These are phyloP conservation scores for Galaxias olidus DNA, from an alignment of 2,797 vertebrate species.

Conservation along the genomic window DNA sequence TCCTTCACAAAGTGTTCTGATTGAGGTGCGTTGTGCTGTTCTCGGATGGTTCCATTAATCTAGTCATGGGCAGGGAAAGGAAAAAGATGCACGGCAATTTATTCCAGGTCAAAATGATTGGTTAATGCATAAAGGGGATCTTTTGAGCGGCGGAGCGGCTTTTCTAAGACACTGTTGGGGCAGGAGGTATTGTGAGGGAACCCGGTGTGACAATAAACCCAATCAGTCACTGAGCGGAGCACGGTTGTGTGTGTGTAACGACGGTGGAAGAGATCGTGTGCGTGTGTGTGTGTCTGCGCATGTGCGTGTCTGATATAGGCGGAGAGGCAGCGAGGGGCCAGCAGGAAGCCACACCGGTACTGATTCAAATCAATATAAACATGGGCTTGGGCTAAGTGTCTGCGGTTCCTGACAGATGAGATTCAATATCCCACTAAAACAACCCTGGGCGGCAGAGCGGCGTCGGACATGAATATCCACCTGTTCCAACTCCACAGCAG, in stretches of 20 bases:
- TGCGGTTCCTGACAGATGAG: constrained; percentile 30
- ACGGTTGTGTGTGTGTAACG: constrained; percentile 4
- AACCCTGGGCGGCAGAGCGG: constrained; percentile 15
- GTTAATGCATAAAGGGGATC: too few species aligned
- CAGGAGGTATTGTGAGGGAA: constrained; percentile 21
- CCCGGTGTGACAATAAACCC: constrained; percentile 24
- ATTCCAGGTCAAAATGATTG: too few species aligned
- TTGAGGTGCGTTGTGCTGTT: too few species aligned
- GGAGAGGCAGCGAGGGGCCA: not conserved
- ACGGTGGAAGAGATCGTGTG: too few species aligned
- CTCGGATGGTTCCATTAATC: too few species aligned
- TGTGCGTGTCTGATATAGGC: not conserved
- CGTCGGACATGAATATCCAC: not conserved
- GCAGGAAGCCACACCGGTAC: constrained; percentile 29
- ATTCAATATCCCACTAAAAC: constrained; percentile 41
- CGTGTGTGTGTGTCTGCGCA: constrained; percentile 7
- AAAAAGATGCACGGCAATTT: too few species aligned
- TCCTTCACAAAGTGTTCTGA: too few species aligned
- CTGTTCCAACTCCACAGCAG: not conserved
- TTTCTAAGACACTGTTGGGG: constrained; percentile 42
- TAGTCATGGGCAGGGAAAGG: too few species aligned
- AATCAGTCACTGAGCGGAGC: not conserved
- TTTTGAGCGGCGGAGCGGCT: too few species aligned
- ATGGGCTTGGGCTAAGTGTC: constrained; percentile 38
- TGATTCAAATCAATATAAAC: constrained; percentile 69